phyloP scores from a whole-genome alignment of 2,888 invertebrate species.

The Ochropleura plecta region DNA sequence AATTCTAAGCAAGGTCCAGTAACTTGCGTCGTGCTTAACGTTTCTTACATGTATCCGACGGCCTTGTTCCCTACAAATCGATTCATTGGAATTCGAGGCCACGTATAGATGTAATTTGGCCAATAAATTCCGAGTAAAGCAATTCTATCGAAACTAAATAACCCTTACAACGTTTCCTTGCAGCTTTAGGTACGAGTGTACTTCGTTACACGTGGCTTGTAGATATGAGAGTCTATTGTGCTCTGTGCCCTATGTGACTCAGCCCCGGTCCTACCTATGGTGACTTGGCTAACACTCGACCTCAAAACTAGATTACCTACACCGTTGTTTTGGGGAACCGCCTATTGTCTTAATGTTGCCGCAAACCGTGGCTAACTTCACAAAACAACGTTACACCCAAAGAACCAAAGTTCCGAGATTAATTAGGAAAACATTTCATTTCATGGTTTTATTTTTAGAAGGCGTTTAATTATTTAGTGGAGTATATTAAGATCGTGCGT shows the following conservation, averaged over 20 bases:
- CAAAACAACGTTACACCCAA: slow-evolving; percentile 40
- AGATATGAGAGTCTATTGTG: slow-evolving; percentile 62
- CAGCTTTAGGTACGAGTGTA: slow-evolving; percentile 62
- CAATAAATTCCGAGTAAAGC: slow-evolving; percentile 61
- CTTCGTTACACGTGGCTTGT: slow-evolving; percentile 67
- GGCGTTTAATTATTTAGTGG: slow-evolving; percentile 33
- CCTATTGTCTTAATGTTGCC: slow-evolving; percentile 65
- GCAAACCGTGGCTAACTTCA: slow-evolving; percentile 65
- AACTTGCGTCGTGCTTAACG: neutral
- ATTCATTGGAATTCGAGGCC: slow-evolving; percentile 51
- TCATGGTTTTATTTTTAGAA: slow-evolving; percentile 42
- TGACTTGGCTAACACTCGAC: slow-evolving; percentile 60
- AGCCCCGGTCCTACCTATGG: slow-evolving; percentile 69
- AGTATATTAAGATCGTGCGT: slow-evolving; percentile 52
- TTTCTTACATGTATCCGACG: neutral
- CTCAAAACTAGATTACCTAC: slow-evolving; percentile 70
- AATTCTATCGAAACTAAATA: slow-evolving; percentile 62
- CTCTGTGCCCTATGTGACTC: slow-evolving; percentile 69
- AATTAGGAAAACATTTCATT: slow-evolving; percentile 52
- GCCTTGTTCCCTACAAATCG: slow-evolving; percentile 21
- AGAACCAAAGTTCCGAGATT: slow-evolving; percentile 50
- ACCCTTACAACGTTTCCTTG: slow-evolving; percentile 62
- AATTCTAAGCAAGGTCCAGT: neutral
- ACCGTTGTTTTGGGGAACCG: slow-evolving; percentile 66
- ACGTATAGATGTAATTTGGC: slow-evolving; percentile 49